Conservation (phyloP, 92 coral and sea anemone species). For the Porites lobata region DNA sequence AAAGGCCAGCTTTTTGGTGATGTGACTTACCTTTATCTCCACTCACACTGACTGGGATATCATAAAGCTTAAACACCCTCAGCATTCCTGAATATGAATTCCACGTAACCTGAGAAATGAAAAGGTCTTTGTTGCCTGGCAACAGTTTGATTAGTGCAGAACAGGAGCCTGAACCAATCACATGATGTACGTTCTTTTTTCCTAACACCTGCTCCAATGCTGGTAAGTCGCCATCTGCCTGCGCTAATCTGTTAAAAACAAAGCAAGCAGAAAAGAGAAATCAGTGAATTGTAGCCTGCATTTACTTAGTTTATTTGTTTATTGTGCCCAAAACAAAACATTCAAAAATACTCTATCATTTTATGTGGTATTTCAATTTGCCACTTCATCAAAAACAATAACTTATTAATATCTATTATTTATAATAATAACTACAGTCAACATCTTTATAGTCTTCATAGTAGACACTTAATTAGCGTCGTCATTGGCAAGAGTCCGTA, state of each 20-base stretch:
- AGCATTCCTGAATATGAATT: constrained; percentile 66
- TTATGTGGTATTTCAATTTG: too few relatives aligned
- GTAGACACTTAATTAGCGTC: too few relatives aligned
- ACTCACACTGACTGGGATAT: constrained; percentile 67
- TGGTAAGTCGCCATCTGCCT: constrained; percentile 73
- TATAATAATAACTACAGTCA: too few relatives aligned
- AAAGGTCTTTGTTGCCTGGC: constrained; percentile 90
- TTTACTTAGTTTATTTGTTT: too few relatives aligned
- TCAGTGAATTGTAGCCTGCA: neutral
- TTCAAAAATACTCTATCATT: too few relatives aligned
- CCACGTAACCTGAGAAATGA: constrained; percentile 98
- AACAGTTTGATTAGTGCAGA: constrained; percentile 94
- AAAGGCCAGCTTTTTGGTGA: too few relatives aligned
- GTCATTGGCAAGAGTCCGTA: too few relatives aligned
- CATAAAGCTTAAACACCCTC: constrained; percentile 87
- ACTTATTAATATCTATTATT: too few relatives aligned
- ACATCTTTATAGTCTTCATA: too few relatives aligned
- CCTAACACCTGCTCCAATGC: constrained; percentile 72
- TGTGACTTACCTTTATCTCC: constrained; percentile 68
- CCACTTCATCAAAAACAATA: too few relatives aligned
- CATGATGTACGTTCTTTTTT: constrained; percentile 70
- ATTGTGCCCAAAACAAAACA: too few relatives aligned
- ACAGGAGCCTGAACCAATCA: constrained; percentile 91
- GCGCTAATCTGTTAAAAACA: constrained; percentile 64
- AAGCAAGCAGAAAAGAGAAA: neutral